Percentiles rank a stretch among this genome's conserved stretches.
Conservation (phyloP, 2,888 invertebrate genomes). For the Acanthoscelides obtectus region DNA sequence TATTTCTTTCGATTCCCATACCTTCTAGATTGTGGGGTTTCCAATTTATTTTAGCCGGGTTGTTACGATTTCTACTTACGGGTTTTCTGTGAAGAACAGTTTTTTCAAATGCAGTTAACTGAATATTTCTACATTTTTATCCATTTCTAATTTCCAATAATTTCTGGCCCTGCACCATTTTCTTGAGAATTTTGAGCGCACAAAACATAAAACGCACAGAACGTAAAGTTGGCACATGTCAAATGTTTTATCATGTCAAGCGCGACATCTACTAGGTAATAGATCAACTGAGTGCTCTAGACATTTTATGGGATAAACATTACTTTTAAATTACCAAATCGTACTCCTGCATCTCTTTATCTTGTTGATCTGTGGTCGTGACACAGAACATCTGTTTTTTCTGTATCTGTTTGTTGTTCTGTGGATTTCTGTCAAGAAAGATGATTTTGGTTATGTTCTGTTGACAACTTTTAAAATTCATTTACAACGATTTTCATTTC, state of each 20-base stretch:
- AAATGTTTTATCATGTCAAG: too few relatives aligned
- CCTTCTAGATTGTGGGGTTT: background rate
- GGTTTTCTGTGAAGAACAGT: background rate
- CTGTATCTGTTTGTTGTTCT: background rate
- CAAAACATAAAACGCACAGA: background rate
- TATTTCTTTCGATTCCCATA: background rate
- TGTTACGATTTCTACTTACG: background rate
- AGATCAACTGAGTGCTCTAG: too few relatives aligned
- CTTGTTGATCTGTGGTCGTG: too few relatives aligned
- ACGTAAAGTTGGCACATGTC: background rate
- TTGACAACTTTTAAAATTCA: background rate
- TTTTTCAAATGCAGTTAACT: background rate
- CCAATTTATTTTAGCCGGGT: background rate
- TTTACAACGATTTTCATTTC: background rate
- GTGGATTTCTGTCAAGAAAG: background rate
- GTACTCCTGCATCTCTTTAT: too few relatives aligned
- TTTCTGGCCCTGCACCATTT: background rate
- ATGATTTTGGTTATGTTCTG: background rate
- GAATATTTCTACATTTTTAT: background rate
- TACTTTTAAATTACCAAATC: too few relatives aligned
- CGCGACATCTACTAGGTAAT: too few relatives aligned
- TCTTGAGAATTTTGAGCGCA: background rate
- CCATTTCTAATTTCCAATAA: background rate
- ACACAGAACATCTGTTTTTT: too few relatives aligned
- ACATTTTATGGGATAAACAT: too few relatives aligned